phyloP scores from a whole-genome alignment of 2,113 vertebrate genomes.

The Sciurus niger region DNA sequence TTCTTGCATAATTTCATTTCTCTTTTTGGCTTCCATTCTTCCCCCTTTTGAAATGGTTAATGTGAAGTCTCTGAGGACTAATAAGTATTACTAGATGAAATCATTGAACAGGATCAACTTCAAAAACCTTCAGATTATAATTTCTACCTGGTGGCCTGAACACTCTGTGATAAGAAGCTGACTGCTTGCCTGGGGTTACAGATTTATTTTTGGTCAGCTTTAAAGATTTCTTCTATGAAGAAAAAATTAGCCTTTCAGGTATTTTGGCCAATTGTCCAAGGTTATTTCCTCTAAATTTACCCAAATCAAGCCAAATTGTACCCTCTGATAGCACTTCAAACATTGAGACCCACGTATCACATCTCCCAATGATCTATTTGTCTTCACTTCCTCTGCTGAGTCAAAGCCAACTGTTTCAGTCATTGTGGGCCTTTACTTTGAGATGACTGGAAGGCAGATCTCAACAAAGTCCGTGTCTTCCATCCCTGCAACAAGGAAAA shows the following conservation, averaged over 20 bases:
- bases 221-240: background rate
- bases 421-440: background rate
- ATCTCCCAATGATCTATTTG: background rate
- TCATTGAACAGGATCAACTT: background rate
- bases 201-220: background rate
- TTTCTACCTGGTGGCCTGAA: background rate
- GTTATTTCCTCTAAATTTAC: background rate
- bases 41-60: background rate
- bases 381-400: background rate
- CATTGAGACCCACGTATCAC: background rate
- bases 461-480: background rate
- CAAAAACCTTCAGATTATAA: background rate
- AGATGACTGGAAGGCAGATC: background rate
- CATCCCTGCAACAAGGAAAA: background rate
- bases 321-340: background rate
- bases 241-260: background rate
- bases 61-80: background rate
- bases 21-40: background rate
- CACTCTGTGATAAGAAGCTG: background rate
- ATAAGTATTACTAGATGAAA: background rate
- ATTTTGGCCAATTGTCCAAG: background rate
- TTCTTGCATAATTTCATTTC: background rate
- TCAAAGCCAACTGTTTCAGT: constrained; percentile 14
- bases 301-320: background rate
- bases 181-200: background rate